Percentiles rank a stretch among this genome's conserved stretches.
Conservation (phyloP, 2,888 invertebrate genomes). For the Perizoma flavofasciatum region DNA sequence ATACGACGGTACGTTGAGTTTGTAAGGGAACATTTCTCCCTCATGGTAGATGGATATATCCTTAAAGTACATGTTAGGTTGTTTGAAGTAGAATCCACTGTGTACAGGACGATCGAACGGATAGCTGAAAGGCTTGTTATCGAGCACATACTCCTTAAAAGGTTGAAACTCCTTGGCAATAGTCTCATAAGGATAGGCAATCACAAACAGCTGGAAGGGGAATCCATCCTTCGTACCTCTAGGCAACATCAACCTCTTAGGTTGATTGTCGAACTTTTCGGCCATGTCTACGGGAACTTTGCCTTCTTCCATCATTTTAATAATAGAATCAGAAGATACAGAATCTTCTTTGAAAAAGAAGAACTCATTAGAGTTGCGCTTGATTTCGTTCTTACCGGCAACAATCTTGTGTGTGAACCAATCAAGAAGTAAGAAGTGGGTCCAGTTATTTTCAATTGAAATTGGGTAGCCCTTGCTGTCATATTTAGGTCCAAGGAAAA, state of each 20-base stretch:
- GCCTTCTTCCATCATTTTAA: slow-evolving; percentile 81
- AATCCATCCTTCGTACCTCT: slow-evolving; percentile 88
- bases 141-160: slow-evolving; percentile 59
- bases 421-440: slow-evolving; percentile 86
- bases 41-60: slow-evolving; percentile 83
- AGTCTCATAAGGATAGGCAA: slow-evolving; percentile 81
- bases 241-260: slow-evolving; percentile 88
- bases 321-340: slow-evolving; percentile 83
- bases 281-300: slow-evolving; percentile 80
- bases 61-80: slow-evolving; percentile 85
- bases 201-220: slow-evolving; percentile 86
- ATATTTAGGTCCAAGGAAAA: slow-evolving; percentile 89
- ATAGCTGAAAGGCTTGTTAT: slow-evolving; percentile 82
- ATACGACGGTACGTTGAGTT: slow-evolving; percentile 53
- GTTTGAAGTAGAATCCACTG: slow-evolving; percentile 71
- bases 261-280: slow-evolving; percentile 84
- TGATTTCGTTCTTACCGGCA: slow-evolving; percentile 86
- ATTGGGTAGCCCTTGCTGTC: slow-evolving; percentile 81
- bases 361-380: slow-evolving; percentile 86
- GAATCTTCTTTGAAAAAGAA: slow-evolving; percentile 85
- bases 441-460: slow-evolving; percentile 80
- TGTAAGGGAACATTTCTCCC: slow-evolving; percentile 61
- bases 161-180: slow-evolving; percentile 59
- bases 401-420: slow-evolving; percentile 83
- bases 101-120: slow-evolving; percentile 83